phyloP scores from a whole-genome alignment of 2,113 vertebrate genomes.

The Oophaga pumilio region DNA sequence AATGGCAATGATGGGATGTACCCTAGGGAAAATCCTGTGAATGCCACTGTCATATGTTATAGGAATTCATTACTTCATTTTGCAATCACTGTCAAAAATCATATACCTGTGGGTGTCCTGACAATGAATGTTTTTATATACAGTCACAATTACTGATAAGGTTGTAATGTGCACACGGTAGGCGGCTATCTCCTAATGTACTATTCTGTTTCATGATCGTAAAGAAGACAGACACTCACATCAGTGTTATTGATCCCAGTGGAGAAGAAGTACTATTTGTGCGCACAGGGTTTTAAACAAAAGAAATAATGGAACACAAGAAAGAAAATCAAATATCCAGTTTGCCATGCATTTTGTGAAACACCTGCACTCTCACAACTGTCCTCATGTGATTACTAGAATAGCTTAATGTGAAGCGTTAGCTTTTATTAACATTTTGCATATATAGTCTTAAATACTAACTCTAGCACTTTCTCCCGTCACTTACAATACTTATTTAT shows the following conservation, averaged over 20 bases:
- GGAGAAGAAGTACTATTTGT: neutral
- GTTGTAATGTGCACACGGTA: slow-evolving; percentile 3
- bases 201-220: slow-evolving; percentile 14
- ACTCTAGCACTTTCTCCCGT: no score
- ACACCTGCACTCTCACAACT: neutral
- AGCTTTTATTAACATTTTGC: no score
- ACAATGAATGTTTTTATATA: neutral
- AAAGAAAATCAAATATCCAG: slow-evolving; percentile 5
- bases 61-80: slow-evolving; percentile 1
- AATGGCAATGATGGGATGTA: neutral
- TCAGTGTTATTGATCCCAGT: slow-evolving; percentile 10
- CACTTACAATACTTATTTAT: no score
- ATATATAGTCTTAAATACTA: no score
- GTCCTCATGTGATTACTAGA: neutral
- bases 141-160: slow-evolving; percentile 3
- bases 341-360: neutral
- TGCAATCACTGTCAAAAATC: neutral
- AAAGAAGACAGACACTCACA: slow-evolving; percentile 10
- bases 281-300: neutral
- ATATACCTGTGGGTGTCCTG: neutral
- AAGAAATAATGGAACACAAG: neutral
- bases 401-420: neutral
- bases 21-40: neutral
- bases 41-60: neutral
- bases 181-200: slow-evolving; percentile 3